Evolutionary conservation across 1,140 invertebrate genomes (phyloP).

Genomic region (Conus betulinus): DNA sequence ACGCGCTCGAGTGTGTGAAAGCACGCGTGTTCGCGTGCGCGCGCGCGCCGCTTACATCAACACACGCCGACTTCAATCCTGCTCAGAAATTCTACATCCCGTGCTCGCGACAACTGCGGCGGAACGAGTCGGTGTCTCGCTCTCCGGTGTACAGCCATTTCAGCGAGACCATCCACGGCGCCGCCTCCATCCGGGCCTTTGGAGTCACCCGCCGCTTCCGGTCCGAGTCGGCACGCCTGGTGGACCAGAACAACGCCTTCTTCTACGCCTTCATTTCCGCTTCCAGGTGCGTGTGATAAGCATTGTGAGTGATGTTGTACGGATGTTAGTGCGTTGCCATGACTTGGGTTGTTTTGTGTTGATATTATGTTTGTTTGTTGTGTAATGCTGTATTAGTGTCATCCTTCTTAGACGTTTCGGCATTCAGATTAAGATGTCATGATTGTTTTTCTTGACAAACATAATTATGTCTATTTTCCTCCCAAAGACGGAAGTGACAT

Average conservation of each 20-base stretch:
- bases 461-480: too few species aligned
- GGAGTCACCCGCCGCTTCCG: constrained; percentile 75
- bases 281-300: constrained; percentile 51
- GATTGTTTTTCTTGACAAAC: too few species aligned
- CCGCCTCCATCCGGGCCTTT: constrained; percentile 78
- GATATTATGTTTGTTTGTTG: not conserved
- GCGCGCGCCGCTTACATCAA: too few species aligned
- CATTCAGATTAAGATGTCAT: too few species aligned
- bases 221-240: constrained; percentile 69
- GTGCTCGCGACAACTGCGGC: constrained; percentile 79
- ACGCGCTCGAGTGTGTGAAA: too few species aligned
- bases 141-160: constrained; percentile 78
- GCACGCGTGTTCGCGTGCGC: too few species aligned
- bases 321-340: not conserved
- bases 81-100: constrained; percentile 92
- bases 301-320: not conserved
- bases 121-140: constrained; percentile 74
- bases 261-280: constrained; percentile 60
- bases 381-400: not conserved
- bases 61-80: too few species aligned
- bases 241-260: constrained; percentile 61
- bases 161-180: constrained; percentile 76
- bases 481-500: too few species aligned
- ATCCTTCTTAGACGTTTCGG: not conserved
- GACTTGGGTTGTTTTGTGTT: not conserved